These are phyloP conservation scores for Scaptomyza parva DNA, from an alignment of 2,888 invertebrate species.

Conservation along the genomic window DNA sequence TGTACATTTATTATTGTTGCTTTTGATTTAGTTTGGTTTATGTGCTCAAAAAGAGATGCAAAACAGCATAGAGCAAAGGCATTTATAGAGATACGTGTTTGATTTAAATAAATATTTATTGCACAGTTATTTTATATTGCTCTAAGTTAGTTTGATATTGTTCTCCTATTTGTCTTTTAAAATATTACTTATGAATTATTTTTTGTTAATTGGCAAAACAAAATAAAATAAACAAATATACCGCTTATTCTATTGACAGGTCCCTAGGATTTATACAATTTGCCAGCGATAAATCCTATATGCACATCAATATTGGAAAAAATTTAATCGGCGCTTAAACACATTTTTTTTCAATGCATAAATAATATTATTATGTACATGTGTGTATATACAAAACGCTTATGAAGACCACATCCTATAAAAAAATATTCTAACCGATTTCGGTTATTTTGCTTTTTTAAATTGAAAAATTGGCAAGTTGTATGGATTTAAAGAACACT, in stretches of 20 bases:
- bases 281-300: background rate
- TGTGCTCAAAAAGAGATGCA: background rate
- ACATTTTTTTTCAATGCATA: slow-evolving; percentile 38
- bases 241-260: slow-evolving; percentile 45
- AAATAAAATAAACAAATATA: slow-evolving; percentile 20
- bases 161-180: slow-evolving; percentile 28
- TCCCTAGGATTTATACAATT: slow-evolving; percentile 4
- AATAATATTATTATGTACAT: slow-evolving; percentile 50
- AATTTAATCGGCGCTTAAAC: slow-evolving; percentile 30
- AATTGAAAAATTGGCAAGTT: slow-evolving; percentile 39
- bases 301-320: slow-evolving; percentile 11
- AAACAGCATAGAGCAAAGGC: background rate
- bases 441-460: slow-evolving; percentile 7
- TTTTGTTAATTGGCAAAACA: slow-evolving; percentile 27
- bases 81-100: background rate
- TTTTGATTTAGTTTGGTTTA: background rate
- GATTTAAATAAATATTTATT: slow-evolving; percentile 55
- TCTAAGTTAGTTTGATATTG: slow-evolving; percentile 43
- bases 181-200: slow-evolving; percentile 53
- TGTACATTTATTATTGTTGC: slow-evolving; percentile 5
- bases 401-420: slow-evolving; percentile 56
- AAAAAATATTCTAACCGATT: slow-evolving; percentile 55
- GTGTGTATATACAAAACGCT: slow-evolving; percentile 58
- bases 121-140: slow-evolving; percentile 69
- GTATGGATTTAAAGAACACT: slow-evolving; percentile 81